Evolutionary conservation across 1,140 invertebrate genomes (phyloP).

Genomic region (Octopus bimaculoides): DNA sequence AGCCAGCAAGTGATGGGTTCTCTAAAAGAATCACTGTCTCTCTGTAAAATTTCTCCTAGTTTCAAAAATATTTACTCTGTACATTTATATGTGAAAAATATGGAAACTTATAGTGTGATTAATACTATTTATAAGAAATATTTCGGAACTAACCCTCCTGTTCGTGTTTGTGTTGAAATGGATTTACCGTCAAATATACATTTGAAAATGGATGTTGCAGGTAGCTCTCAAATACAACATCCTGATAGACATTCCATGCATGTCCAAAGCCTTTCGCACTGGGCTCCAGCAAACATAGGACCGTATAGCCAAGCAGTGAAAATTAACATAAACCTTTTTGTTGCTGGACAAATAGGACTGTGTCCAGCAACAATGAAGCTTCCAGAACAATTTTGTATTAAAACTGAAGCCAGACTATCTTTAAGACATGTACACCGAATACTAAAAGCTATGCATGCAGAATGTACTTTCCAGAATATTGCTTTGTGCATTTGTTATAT

Average conservation of each 20-base stretch:
- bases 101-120: conserved; percentile 73
- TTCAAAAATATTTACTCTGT: conserved; percentile 67
- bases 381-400: conserved; percentile 68
- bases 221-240: conserved; percentile 16
- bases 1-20: not conserved
- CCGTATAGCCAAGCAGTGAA: conserved; percentile 90
- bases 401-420: conserved; percentile 75
- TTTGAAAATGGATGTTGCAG: conserved; percentile 69
- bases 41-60: not conserved
- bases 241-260: conserved; percentile 74
- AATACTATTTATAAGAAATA: conserved; percentile 76
- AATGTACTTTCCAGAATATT: conserved; percentile 73
- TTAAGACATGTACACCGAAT: conserved; percentile 79
- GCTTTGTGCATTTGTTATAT: conserved; percentile 51
- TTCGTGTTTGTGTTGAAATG: conserved; percentile 78
- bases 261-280: conserved; percentile 91
- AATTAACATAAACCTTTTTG: conserved; percentile 78
- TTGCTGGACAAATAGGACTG: conserved; percentile 88
- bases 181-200: conserved; percentile 70
- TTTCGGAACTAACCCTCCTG: conserved; percentile 75
- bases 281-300: conserved; percentile 93
- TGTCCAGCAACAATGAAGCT: conserved; percentile 81
- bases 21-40: not conserved
- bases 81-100: conserved; percentile 77
- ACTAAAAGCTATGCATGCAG: conserved; percentile 73